Evolutionary conservation across 2,888 invertebrate species (phyloP).

Genomic region (Pristionchus maxplancki): DNA sequence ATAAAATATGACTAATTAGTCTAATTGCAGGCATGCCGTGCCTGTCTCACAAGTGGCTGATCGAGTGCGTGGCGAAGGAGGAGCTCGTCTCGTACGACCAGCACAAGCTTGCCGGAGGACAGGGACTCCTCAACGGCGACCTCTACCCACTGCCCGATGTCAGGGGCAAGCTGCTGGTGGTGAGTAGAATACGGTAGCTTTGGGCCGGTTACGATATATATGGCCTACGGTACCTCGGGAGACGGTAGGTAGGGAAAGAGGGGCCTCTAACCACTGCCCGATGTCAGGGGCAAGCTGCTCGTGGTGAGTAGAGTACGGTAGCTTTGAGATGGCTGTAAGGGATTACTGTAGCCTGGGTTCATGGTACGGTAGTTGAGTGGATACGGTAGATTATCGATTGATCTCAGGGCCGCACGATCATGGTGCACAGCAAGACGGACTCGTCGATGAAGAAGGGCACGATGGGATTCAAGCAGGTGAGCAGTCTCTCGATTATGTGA

Average conservation of each 20-base stretch:
- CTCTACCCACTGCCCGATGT: constrained; percentile 58
- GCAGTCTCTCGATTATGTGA: too few relatives aligned
- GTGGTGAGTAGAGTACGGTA: constrained; percentile 5
- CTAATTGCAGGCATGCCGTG: constrained; percentile 81
- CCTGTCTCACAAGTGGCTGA: constrained; percentile 86
- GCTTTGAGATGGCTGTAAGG: not conserved
- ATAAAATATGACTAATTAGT: not conserved
- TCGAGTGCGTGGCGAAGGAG: constrained; percentile 81
- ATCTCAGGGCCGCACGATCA: constrained; percentile 64
- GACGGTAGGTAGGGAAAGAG: constrained; percentile 60
- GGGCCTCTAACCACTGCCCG: constrained; percentile 58
- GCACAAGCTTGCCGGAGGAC: constrained; percentile 71
- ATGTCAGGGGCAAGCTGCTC: constrained; percentile 28
- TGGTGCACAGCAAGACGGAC: constrained; percentile 64
- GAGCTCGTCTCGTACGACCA: constrained; percentile 59
- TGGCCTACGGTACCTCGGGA: too few relatives aligned
- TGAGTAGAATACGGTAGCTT: constrained; percentile 22
- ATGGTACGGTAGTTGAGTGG: not conserved
- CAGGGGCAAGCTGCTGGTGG: constrained; percentile 46
- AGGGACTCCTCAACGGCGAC: constrained; percentile 62
- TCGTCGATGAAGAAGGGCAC: constrained; percentile 40
- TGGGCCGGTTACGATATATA: not conserved
- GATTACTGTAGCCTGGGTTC: not conserved
- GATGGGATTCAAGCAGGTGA: constrained; percentile 51
- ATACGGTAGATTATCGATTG: constrained; percentile 7